Base-by-base conservation (phyloP, 2,797 vertebrate species). In the Channa striata region DNA sequence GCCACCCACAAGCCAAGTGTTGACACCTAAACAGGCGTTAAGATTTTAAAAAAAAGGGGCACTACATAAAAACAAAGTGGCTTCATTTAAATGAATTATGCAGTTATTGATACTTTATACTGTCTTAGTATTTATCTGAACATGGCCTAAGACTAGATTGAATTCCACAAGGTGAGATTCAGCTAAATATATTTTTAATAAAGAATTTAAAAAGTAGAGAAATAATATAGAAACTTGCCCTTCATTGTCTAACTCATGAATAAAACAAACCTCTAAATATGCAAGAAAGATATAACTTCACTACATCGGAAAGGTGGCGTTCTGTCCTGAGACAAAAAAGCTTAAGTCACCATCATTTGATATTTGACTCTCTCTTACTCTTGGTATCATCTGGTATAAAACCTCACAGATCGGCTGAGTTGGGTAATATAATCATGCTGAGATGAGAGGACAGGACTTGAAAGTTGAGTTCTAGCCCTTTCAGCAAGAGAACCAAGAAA, bases 351-450 rank as follows among this genome's bases (percentile, higher is more conserved):
- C 48, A 40, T 13, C 54, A 48, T 36, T 36, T 64, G 54, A 59
- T 59, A 25, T 20, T 21, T 42, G 34, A 37, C 37, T 47, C 8
- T 30, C 17, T 47, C 25, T 23, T 63, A 67, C 21, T 50, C 46
- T 49, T 11, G 20, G 11, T 57, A 14, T 71, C 44, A 4, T 50
- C 13, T 21, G 20, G 25, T 33, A 33, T 65, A n/a, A 71, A 16
- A 11, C 43, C 43, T 54, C 44, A 19, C 56, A 37, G 49, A 37
- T 25, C 8, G 43, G 36, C 54, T 47, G 48, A 37, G 53, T 12
- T 13, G 14, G 40, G 36, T 48, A 69, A 69, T 59, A 4, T 20
- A 48, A 76, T 23, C 36, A 6, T 42, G 34, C 23, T 21, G 48
- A 21, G 59, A 76, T 23, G 25, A 13, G 42, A 44, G 42, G 16